These are phyloP conservation scores for Tetramorium alpestre DNA, from an alignment of 1,140 invertebrate species.

Conservation along the genomic window DNA sequence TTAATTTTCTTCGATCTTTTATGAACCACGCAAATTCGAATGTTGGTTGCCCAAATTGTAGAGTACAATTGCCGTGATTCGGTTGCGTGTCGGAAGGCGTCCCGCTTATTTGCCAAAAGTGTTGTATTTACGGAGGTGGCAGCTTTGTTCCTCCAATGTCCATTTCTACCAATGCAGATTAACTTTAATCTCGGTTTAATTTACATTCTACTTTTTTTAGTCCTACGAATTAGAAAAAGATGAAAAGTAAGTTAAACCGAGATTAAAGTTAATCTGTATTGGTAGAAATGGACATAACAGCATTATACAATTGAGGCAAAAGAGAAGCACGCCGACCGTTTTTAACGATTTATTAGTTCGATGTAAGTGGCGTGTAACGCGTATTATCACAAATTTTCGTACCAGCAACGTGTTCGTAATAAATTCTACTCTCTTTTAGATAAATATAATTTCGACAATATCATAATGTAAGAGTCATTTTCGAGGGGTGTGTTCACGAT, in stretches of 20 bases:
- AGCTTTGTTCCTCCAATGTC: not conserved
- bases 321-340: not conserved
- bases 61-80: not conserved
- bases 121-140: not conserved
- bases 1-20: not conserved
- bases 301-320: not conserved
- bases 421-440: constrained; percentile 25
- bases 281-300: not conserved
- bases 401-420: constrained; percentile 56
- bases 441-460: constrained; percentile 53
- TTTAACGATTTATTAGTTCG: constrained; percentile 3
- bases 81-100: not conserved
- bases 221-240: no score
- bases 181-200: no score
- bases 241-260: no score
- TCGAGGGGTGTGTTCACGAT: not conserved
- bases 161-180: no score
- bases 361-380: not conserved
- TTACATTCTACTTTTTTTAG: no score
- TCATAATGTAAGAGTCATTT: constrained; percentile 14
- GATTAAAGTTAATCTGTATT: no score
- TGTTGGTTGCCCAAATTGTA: constrained; percentile 33
- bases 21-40: constrained; percentile 36
- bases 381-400: constrained; percentile 19
- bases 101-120: constrained; percentile 5